Percentiles rank a stretch among this genome's conserved stretches.
Evolutionary conservation across 2,113 vertebrate species (phyloP).

Genomic region (Hemicordylus capensis): DNA sequence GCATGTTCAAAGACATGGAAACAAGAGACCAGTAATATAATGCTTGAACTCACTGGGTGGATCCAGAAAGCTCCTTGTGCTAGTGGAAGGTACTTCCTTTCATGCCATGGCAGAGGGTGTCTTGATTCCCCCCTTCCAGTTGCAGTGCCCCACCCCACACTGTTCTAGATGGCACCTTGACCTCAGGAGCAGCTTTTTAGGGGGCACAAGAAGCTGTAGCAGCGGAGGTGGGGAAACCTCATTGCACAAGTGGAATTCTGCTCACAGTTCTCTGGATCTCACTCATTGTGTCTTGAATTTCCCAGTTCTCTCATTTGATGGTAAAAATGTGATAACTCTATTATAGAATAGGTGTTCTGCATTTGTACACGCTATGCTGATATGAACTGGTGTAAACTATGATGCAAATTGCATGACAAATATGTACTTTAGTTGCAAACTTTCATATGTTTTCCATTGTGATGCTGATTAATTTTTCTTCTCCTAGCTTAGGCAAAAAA

Average conservation of each 20-base stretch:
- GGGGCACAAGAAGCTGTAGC: neutral
- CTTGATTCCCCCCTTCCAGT: too few species aligned
- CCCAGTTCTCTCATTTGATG: neutral
- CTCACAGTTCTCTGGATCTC: neutral
- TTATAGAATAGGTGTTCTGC: neutral
- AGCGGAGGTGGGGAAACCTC: neutral
- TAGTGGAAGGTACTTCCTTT: neutral
- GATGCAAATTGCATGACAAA: neutral
- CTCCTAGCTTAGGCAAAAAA: neutral
- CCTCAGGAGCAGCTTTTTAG: too few species aligned
- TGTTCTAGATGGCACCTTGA: too few species aligned
- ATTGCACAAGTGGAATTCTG: neutral
- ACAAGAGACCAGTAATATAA: neutral
- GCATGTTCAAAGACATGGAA: too few species aligned
- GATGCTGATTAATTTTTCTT: neutral
- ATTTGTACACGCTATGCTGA: neutral
- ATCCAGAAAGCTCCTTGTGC: too few species aligned
- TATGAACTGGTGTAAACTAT: too few species aligned
- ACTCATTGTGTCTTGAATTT: neutral
- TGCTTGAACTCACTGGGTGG: neutral
- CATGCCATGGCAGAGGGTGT: neutral
- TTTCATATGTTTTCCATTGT: fast-evolving
- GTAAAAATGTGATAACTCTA: neutral
- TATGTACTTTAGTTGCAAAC: neutral
- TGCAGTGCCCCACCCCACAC: too few species aligned